Base-by-base conservation (phyloP, 2,113 vertebrate genomes). In the Solenodon paradoxus region DNA sequence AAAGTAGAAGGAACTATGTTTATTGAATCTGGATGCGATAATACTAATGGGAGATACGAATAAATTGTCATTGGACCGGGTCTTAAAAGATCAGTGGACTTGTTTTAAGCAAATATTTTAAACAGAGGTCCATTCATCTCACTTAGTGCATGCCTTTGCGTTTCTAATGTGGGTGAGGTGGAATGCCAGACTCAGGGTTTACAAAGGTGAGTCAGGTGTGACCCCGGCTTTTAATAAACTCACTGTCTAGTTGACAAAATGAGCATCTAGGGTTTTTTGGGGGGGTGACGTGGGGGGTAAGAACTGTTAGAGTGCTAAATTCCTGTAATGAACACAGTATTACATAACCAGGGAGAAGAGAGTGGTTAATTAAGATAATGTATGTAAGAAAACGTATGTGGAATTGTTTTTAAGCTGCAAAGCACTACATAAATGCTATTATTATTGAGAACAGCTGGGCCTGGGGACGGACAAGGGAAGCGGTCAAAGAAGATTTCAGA, bases 241-340 rank as follows among this genome's bases (percentile, higher is more conserved):
- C 92, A 35, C 38, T 64, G 51, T 93, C 28, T 93, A 69, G 66
- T 80, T 83, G 69, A 92, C 28, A 87, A 89, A 94, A 94, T 79
- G 61, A 96, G 75, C 72, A 32, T 69, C 40, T 74, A 89, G 55
- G 61, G 72, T 85, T 51, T 16, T 19, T 28, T n/a, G n/a, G n/a
- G n/a, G n/a, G n/a, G n/a, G n/a, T n/a, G n/a, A n/a, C n/a, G n/a
- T n/a, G n/a, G n/a, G 11, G 26, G 71, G 82, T 55, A 51, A n/a
- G 63, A 96, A 74, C 42, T 81, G 86, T 91, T 74, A 95, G 90
- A 92, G 38, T 35, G 49, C 83, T 81, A 69, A 38, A 93, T 82
- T 68, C 19, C 15, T 42, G 28, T 74, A 92, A 89, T 42, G 63
- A 86, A 69, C 11, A 90, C 61, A 93, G 42, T 32, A 16, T 32